These are phyloP conservation scores for Hylyphantes graminicola DNA, from an alignment of 1,140 invertebrate genomes.

Conservation along the genomic window DNA sequence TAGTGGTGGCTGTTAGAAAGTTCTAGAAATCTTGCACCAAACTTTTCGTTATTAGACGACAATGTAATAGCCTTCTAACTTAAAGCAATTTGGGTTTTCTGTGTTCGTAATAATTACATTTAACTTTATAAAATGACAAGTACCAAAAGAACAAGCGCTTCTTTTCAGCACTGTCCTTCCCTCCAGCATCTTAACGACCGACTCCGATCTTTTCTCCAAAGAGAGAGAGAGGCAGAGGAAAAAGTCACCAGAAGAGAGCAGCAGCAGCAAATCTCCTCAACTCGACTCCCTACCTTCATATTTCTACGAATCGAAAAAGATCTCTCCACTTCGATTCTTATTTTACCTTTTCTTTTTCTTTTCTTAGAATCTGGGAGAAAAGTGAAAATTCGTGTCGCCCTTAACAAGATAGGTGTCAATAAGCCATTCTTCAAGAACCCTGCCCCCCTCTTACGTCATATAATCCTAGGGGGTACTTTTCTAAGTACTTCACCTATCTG, in stretches of 20 bases:
- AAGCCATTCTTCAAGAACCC: background rate
- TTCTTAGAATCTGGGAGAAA: background rate
- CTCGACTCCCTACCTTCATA: slow-evolving; percentile 17
- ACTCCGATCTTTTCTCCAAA: background rate
- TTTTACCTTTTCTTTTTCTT: background rate
- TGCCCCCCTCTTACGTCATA: too few species aligned
- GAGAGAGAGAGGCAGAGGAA: too few species aligned
- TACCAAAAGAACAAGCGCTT: too few species aligned
- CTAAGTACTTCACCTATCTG: too few species aligned
- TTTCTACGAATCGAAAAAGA: slow-evolving; percentile 13
- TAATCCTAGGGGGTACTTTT: too few species aligned
- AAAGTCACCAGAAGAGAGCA: too few species aligned
- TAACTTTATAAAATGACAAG: too few species aligned
- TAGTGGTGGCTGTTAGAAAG: too few species aligned
- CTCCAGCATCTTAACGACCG: background rate
- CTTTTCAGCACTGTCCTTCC: background rate
- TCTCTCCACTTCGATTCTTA: slow-evolving; percentile 2
- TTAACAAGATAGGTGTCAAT: slow-evolving; percentile 51
- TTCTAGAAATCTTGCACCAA: too few species aligned
- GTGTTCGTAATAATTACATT: background rate
- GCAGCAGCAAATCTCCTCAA: too few species aligned
- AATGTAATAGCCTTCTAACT: background rate
- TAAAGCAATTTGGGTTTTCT: background rate
- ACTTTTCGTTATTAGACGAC: too few species aligned
- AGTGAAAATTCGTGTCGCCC: slow-evolving; percentile 45